Percentiles rank a stretch among this genome's conserved stretches.
These are phyloP conservation scores for Pheosia tremula DNA, from an alignment of 2,888 invertebrate species.

Conservation along the genomic window DNA sequence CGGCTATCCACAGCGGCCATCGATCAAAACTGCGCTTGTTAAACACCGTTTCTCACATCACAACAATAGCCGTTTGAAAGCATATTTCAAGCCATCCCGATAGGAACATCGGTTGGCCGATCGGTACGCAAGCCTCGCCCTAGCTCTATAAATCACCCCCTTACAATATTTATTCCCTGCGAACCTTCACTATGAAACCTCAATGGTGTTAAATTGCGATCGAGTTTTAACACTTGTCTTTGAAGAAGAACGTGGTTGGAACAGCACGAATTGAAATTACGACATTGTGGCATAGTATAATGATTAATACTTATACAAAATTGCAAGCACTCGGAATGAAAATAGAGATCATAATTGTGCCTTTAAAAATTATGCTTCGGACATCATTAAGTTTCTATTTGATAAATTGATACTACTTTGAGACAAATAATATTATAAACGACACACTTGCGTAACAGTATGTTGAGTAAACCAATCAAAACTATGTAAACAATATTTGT, in stretches of 20 bases:
- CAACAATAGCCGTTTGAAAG: conserved; percentile 79
- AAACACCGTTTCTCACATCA: conserved; percentile 83
- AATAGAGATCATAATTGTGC: background rate
- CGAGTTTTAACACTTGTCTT: conserved; percentile 44
- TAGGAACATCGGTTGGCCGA: conserved; percentile 76
- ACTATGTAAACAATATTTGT: conserved; percentile 36
- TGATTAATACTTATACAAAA: background rate
- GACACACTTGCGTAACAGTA: background rate
- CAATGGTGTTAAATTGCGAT: conserved; percentile 42
- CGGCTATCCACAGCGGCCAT: conserved; percentile 65
- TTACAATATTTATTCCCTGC: conserved; percentile 82
- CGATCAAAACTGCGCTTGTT: conserved; percentile 77
- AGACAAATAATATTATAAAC: too few relatives aligned
- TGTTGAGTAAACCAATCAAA: conserved; percentile 28
- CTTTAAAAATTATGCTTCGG: background rate
- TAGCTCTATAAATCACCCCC: conserved; percentile 79
- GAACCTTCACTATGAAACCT: conserved; percentile 64
- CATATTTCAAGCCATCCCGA: conserved; percentile 82
- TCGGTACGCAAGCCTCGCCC: conserved; percentile 68
- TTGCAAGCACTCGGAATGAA: too few relatives aligned
- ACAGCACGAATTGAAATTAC: conserved; percentile 22
- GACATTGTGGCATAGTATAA: background rate
- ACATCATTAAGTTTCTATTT: background rate
- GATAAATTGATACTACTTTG: too few relatives aligned
- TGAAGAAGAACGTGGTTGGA: background rate